These are phyloP conservation scores for Amphiura filiformis DNA, from an alignment of 35 echinoderm and acorn worm species.

Conservation along the genomic window DNA sequence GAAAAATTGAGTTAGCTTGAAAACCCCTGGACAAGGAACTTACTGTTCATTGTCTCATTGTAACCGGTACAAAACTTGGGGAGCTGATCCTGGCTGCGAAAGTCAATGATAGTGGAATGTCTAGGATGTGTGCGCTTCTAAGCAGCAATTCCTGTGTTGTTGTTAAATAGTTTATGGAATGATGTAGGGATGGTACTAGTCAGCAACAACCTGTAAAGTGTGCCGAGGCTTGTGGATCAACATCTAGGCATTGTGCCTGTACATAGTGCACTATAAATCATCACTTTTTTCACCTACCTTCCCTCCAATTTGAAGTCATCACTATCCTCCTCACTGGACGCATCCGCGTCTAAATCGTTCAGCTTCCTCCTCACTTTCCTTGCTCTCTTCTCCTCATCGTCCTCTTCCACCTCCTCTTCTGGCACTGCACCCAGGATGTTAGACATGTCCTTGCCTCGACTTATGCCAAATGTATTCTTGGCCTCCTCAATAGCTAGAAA, in stretches of 20 bases:
- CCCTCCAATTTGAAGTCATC: constrained; percentile 76
- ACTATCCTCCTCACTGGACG: constrained; percentile 61
- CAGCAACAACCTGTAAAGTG: too few relatives aligned
- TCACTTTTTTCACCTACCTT: background rate
- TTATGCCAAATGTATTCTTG: constrained; percentile 26
- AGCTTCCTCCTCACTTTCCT: constrained; percentile 55
- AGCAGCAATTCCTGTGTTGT: background rate
- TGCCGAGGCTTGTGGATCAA: too few relatives aligned
- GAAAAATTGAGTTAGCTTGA: too few relatives aligned
- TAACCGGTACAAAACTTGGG: too few relatives aligned
- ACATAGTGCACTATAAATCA: too few relatives aligned
- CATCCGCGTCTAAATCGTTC: constrained; percentile 70
- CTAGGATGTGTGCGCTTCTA: background rate
- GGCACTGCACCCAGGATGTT: constrained; percentile 76
- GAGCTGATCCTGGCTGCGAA: too few relatives aligned
- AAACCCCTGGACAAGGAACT: too few relatives aligned
- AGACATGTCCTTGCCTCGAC: constrained; percentile 91
- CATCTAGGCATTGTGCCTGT: too few relatives aligned
- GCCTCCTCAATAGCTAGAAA: constrained; percentile 27
- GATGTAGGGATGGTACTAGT: background rate
- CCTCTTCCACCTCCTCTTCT: constrained; percentile 52
- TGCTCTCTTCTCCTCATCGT: constrained; percentile 3
- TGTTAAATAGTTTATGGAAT: too few relatives aligned
- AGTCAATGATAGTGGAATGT: too few relatives aligned
- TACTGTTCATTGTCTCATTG: too few relatives aligned